A percentile compares a stretch with the other conserved stretches of the same genome.
phyloP scores from a whole-genome alignment of 2,888 invertebrate species.

The Rhamphomyia laevipes region DNA sequence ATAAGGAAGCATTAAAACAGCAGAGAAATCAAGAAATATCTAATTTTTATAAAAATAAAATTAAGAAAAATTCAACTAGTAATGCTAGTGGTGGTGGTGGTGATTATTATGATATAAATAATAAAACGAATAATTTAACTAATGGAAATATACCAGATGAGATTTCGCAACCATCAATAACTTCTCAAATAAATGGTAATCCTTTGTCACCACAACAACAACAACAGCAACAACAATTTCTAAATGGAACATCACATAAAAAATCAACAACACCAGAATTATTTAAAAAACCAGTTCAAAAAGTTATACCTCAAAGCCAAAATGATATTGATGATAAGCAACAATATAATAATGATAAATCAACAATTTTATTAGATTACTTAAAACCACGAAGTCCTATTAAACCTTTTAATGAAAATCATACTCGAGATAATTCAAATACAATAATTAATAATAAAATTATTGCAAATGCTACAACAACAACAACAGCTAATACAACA shows the following conservation, averaged over 20 bases:
- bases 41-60: slow-evolving; percentile 50
- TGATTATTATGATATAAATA: background rate
- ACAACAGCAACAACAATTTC: slow-evolving; percentile 3
- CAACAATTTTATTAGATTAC: slow-evolving; percentile 36
- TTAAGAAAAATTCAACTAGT: slow-evolving; percentile 9
- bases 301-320: slow-evolving; percentile 49
- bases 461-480: slow-evolving; percentile 36
- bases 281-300: slow-evolving; percentile 55
- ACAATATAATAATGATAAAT: slow-evolving; percentile 2
- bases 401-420: slow-evolving; percentile 15
- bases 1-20: slow-evolving; percentile 79
- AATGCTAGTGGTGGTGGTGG: background rate
- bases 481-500: slow-evolving; percentile 21
- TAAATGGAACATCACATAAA: slow-evolving; percentile 3
- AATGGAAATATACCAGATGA: background rate
- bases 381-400: slow-evolving; percentile 39
- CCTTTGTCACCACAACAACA: background rate
- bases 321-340: slow-evolving; percentile 3
- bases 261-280: slow-evolving; percentile 13
- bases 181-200: background rate
- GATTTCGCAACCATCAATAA: background rate
- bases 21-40: slow-evolving; percentile 67
- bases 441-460: slow-evolving; percentile 22
- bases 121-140: background rate
- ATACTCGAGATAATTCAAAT: slow-evolving; percentile 15